Evolutionary conservation across 2,888 invertebrate genomes (phyloP).

Genomic region (Lottia gigantea): DNA sequence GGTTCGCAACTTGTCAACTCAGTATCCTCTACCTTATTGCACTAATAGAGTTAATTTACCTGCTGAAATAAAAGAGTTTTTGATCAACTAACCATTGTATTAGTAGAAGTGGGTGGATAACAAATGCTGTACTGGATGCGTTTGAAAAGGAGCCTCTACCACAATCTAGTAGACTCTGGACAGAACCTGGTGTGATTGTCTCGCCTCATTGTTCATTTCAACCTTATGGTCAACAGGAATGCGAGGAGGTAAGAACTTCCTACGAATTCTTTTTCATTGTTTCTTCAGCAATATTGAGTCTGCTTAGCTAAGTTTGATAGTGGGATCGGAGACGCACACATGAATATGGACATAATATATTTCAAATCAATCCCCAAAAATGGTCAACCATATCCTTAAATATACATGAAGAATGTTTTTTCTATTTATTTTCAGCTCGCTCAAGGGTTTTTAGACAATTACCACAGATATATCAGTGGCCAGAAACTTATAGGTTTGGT

Average conservation of each 20-base stretch:
- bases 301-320: too few species aligned
- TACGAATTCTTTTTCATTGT: background rate
- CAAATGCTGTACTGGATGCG: conserved; percentile 73
- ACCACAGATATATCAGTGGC: background rate
- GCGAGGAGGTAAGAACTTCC: too few species aligned
- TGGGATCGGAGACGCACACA: too few species aligned
- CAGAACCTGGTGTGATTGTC: conserved; percentile 68
- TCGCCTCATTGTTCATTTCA: conserved; percentile 33
- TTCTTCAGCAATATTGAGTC: too few species aligned
- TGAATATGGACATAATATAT: too few species aligned
- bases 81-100: background rate
- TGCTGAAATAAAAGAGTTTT: too few species aligned
- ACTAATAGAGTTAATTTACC: too few species aligned
- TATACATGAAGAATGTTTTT: too few species aligned
- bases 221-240: conserved; percentile 11
- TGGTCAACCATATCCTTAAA: too few species aligned
- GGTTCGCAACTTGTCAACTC: too few species aligned
- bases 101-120: conserved; percentile 69
- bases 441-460: conserved; percentile 6
- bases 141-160: conserved; percentile 72
- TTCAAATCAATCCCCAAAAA: too few species aligned
- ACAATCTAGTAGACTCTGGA: conserved; percentile 70
- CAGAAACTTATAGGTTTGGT: conserved; percentile 1
- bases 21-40: too few species aligned
- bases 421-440: background rate